Conservation (phyloP, 2,888 invertebrate genomes). For the Odiellus spinosus region DNA sequence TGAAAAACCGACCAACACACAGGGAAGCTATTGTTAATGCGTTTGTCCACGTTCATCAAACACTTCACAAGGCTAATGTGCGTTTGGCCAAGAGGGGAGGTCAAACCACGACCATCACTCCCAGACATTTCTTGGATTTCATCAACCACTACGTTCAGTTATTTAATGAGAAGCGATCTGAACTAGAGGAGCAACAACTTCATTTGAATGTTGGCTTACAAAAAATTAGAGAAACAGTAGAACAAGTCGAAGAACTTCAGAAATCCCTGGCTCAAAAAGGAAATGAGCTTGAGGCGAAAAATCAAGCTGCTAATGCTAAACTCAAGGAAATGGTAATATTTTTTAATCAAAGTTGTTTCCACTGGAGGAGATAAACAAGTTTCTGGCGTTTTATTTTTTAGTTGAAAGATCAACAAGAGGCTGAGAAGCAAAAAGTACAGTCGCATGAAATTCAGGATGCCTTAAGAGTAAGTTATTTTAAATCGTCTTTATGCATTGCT, state of each 20-base stretch:
- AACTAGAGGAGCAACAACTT: constrained; percentile 94
- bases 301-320: constrained; percentile 98
- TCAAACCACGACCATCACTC: constrained; percentile 93
- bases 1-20: constrained; percentile 52
- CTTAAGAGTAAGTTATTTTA: constrained; percentile 25
- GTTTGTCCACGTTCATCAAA: constrained; percentile 95
- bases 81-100: constrained; percentile 79
- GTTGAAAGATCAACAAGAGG: constrained; percentile 89
- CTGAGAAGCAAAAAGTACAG: constrained; percentile 95
- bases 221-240: constrained; percentile 97
- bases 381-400: constrained; percentile 12
- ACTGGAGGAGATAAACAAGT: not conserved
- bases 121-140: constrained; percentile 94
- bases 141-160: constrained; percentile 96
- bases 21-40: constrained; percentile 97
- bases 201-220: constrained; percentile 96
- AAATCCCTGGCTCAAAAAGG: constrained; percentile 95
- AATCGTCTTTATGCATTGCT: not conserved
- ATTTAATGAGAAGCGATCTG: constrained; percentile 92
- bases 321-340: constrained; percentile 79
- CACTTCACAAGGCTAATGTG: constrained; percentile 84
- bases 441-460: constrained; percentile 92
- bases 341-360: not conserved
- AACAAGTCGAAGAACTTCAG: constrained; percentile 99
- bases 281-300: constrained; percentile 67